Base-by-base conservation (phyloP, 2,113 vertebrate genomes). In the Melanostigma gelatinosum region DNA sequence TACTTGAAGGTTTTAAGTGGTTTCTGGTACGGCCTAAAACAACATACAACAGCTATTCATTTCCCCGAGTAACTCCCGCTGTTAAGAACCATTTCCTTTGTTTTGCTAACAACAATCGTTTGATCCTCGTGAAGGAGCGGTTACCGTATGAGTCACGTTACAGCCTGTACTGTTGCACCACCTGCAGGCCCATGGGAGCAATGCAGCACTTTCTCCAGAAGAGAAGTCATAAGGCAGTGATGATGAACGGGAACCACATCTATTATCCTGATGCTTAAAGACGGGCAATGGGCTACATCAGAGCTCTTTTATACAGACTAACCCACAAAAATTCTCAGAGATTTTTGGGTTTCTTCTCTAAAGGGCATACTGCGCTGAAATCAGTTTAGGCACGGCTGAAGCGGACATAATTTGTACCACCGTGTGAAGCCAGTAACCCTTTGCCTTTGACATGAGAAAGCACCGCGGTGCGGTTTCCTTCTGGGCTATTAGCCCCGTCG, bases 81-180 rank as follows among this genome's bases (percentile, higher is more conserved):
- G 75, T 72, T 82, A 32, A 58, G 52, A 67, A 58, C 42, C 27
- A 58, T 87, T 76, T 75, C 74, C 60, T 86, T 76, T 69, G 70
- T 86, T 84, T 76, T 80, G 58, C 82, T 52, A 82, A 81, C 84
- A 82, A 83, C 81, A 88, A 73, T 89, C 66, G 75, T 83, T 89
- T 77, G 57, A 67, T 73, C 72, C 73, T 72, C 66, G 69, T 24
- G 57, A 78, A 84, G 80, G 68, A 76, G 84, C 76, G 60, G 66
- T 54, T 20, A 69, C 77, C 57, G 4, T 2, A 27, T 6, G 63
- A 12, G 65, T 60, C 62, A 65, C 61, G 29, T 62, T 77, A 92
- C 80, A 76, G 85, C 92, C 86, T 93, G 66, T 93, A 61, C 93
- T 90, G 84, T 91, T 91, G 92, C 93, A 92, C 94, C 95, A 94